phyloP scores from a whole-genome alignment of 2,888 invertebrate genomes.

The Agrochola litura region DNA sequence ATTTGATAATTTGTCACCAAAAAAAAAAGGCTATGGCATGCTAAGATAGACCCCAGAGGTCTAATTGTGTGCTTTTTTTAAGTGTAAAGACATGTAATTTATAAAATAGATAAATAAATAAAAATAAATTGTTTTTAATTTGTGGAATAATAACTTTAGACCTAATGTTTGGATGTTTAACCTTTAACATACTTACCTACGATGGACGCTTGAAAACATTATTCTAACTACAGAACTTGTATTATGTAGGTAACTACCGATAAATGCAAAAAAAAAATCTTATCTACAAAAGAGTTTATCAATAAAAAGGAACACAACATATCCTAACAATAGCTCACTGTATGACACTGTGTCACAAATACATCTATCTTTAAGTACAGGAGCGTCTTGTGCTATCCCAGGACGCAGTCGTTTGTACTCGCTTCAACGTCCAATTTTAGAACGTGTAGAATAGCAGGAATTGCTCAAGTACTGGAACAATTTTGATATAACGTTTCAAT shows the following conservation, averaged over 20 bases:
- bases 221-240: neutral
- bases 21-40: too few species aligned
- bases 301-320: slow-evolving; percentile 2
- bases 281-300: neutral
- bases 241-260: neutral
- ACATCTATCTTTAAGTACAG: slow-evolving; percentile 13
- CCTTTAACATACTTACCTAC: neutral
- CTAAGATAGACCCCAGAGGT: too few species aligned
- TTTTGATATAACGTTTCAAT: slow-evolving; percentile 67
- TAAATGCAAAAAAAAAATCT: neutral
- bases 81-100: too few species aligned
- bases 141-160: too few species aligned
- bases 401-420: slow-evolving; percentile 45
- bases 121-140: too few species aligned
- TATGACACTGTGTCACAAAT: slow-evolving; percentile 34
- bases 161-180: neutral
- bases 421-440: slow-evolving; percentile 52
- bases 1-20: too few species aligned
- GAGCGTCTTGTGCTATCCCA: slow-evolving; percentile 23
- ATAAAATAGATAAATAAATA: too few species aligned
- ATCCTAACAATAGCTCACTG: slow-evolving; percentile 2
- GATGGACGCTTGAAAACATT: neutral
- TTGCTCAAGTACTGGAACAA: slow-evolving; percentile 58
- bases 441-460: slow-evolving; percentile 48
- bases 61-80: too few species aligned